phyloP scores from a whole-genome alignment of 2,888 invertebrate genomes.

The Agrotis ipsilon region DNA sequence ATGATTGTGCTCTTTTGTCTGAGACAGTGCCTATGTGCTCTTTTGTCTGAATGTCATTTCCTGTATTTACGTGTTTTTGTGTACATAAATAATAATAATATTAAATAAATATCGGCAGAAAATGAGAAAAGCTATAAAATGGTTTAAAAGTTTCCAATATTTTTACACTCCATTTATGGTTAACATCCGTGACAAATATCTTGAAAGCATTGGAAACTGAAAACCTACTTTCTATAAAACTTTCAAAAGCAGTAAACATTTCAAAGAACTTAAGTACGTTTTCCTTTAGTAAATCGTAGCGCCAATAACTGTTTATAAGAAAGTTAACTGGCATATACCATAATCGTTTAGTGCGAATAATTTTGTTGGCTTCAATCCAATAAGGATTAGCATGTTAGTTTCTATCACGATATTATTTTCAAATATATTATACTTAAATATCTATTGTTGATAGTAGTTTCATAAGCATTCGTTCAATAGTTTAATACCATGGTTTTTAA shows the following conservation, averaged over 20 bases:
- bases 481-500: no score
- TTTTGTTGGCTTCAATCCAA: constrained; percentile 27
- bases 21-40: no score
- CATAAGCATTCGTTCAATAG: no score
- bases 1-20: no score
- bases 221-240: neutral
- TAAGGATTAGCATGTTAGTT: neutral
- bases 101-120: no score
- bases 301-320: constrained; percentile 5
- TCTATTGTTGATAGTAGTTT: no score
- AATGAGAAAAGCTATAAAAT: neutral
- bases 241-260: neutral
- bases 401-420: constrained; percentile 4
- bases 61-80: no score
- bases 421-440: no score
- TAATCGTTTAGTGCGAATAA: constrained; percentile 6
- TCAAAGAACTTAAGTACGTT: neutral
- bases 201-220: neutral
- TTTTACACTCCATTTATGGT: neutral
- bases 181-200: neutral
- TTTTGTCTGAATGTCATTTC: no score
- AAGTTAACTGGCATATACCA: constrained; percentile 19
- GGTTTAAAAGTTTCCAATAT: neutral
- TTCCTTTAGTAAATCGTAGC: neutral
- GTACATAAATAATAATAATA: no score